Percentiles rank a stretch among this genome's conserved stretches.
These are phyloP conservation scores for Eurytoma adleriae DNA, from an alignment of 2,888 invertebrate genomes.

Conservation along the genomic window DNA sequence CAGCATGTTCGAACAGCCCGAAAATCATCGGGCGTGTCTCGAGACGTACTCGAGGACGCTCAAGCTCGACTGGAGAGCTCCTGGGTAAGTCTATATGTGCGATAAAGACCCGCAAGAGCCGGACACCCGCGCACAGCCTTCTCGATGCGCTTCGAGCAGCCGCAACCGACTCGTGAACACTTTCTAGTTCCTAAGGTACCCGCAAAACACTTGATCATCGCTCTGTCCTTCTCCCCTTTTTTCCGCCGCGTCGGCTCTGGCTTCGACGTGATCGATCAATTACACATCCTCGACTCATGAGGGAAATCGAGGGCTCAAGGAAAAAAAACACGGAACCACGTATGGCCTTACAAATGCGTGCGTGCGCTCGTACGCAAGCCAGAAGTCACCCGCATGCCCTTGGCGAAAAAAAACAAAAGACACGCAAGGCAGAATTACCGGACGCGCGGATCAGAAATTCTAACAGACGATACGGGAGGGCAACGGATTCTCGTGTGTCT, in stretches of 20 bases:
- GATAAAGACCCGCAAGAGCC: slow-evolving; percentile 22
- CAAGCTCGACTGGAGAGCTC: slow-evolving; percentile 38
- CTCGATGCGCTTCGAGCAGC: slow-evolving; percentile 65
- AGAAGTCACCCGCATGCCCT: slow-evolving; percentile 26
- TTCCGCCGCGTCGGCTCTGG: background rate
- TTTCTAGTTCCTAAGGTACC: slow-evolving; percentile 73
- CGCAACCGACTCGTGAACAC: slow-evolving; percentile 71
- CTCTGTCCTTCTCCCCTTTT: background rate
- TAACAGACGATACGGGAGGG: slow-evolving; percentile 4
- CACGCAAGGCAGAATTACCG: slow-evolving; percentile 18
- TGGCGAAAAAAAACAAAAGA: slow-evolving; percentile 1
- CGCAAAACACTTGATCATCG: slow-evolving; percentile 27
- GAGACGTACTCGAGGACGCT: slow-evolving; percentile 41
- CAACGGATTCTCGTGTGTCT: slow-evolving; percentile 18
- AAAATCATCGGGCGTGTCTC: slow-evolving; percentile 41
- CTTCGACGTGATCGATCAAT: slow-evolving; percentile 33
- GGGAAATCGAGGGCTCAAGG: background rate
- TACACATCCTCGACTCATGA: slow-evolving; percentile 6
- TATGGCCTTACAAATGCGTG: background rate
- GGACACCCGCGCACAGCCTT: slow-evolving; percentile 61
- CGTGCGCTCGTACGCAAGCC: background rate
- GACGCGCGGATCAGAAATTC: slow-evolving; percentile 25
- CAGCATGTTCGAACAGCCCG: slow-evolving; percentile 19
- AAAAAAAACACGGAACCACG: background rate
- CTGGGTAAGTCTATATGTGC: slow-evolving; percentile 10